Evolutionary conservation across 2,888 invertebrate genomes (phyloP).

Genomic region (Cryptophagus acutangulus): DNA sequence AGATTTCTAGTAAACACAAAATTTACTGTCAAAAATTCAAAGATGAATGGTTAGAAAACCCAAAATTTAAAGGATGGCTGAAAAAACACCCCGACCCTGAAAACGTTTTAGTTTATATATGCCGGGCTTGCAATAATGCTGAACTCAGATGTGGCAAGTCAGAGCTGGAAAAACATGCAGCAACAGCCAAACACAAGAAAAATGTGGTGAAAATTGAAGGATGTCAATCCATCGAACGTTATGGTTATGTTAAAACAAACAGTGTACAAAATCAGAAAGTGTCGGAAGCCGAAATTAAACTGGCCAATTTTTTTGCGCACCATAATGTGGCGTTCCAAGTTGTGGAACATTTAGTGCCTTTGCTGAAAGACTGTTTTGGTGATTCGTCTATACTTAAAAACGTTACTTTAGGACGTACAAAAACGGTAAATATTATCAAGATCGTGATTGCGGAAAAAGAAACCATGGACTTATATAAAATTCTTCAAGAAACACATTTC

Average conservation of each 20-base stretch:
- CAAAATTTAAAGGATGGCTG: not conserved
- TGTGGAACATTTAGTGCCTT: conserved; percentile 2
- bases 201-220: not conserved
- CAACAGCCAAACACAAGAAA: not conserved
- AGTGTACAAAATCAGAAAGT: not conserved
- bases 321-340: conserved; percentile 6
- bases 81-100: not conserved
- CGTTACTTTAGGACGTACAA: conserved; percentile 1
- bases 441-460: conserved; percentile 8
- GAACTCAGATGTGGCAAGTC: no score
- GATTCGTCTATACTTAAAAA: conserved; percentile 7
- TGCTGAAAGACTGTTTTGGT: not conserved
- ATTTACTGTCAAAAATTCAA: conserved; percentile 2
- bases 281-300: not conserved
- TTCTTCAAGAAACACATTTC: conserved; percentile 10
- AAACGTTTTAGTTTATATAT: not conserved
- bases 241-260: not conserved
- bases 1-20: no score
- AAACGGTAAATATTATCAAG: conserved; percentile 6
- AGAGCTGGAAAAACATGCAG: no score
- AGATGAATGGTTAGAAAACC: not conserved
- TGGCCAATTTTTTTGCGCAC: conserved; percentile 5
- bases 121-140: conserved; percentile 1
- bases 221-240: no score
- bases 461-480: not conserved